Evolutionary conservation across 2,888 invertebrate species (phyloP), one percentile per base, ranked within the genome.

Genomic region (Shargacucullia verbasci): DNA sequence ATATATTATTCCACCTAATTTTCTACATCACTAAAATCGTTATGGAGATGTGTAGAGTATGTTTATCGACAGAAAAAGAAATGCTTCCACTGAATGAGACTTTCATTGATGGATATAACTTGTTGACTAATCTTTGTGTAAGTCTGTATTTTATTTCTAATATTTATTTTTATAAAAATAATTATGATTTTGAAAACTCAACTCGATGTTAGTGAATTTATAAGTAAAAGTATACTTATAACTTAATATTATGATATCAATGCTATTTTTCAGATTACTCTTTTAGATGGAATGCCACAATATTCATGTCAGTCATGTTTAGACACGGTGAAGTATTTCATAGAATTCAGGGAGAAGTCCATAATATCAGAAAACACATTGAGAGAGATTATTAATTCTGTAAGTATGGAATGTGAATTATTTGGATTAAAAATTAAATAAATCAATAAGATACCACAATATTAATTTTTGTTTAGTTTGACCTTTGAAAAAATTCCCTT

Each of bases 41-140:
- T 3, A 89, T 89, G 87, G 79, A 81, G 15, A 78, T 84, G 61
- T 91, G 91, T 71, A 82, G 90, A 71, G 85, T 85, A 15, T 91
- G 91, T 78, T 70, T 90, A 59, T 50, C 78, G 53, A 75, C 78
- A 20, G 81, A 77, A 41, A 71, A 59, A 41, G 61, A 66, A 15
- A 66, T 88, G 69, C 58, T 76, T 40, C 68, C 67, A 14, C 55
- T 90, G 34, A 78, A 88, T 67, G 82, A 84, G 59, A 57, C 47
- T 49, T 82, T 83, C 49, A 59, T 87, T 29, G 58, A 9, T 11
- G 82, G 80, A 43, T 91, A 85, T 66, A 90, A 89, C 64, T 63
- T 85, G 43, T 70, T 91, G 9, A 91, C 91, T n/a, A 80, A 81
- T 74, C 70, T 91, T 37, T 76, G 82, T 59, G 91, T 91, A 78